Percentiles rank a stretch among this genome's conserved stretches.
Evolutionary conservation across 2,797 vertebrate species (phyloP).

Genomic region (Apogon talboti): DNA sequence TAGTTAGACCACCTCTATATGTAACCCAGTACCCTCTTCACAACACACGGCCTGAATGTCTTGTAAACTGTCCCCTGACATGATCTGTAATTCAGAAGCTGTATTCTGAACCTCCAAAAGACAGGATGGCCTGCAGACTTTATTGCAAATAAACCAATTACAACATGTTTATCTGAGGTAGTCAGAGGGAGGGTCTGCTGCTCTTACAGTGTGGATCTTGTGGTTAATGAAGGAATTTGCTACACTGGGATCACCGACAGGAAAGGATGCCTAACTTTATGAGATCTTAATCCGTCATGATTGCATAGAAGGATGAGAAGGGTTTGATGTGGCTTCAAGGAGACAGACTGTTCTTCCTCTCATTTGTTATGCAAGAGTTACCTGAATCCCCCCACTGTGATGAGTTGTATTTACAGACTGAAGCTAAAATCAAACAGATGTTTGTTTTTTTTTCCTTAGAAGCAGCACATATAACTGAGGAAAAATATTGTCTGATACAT

Average conservation of each 20-base stretch:
- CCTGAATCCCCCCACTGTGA: conserved; percentile 24
- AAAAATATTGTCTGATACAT: conserved; percentile 2
- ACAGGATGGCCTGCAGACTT: conserved; percentile 37
- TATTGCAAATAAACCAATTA: conserved; percentile 26
- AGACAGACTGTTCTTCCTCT: conserved; percentile 41
- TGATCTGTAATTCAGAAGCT: conserved; percentile 11
- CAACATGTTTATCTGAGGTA: conserved; percentile 23
- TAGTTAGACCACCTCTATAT: not conserved
- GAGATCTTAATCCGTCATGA: conserved; percentile 43
- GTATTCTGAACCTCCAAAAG: conserved; percentile 12
- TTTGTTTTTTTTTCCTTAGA: not conserved
- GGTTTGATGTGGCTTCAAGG: conserved; percentile 60
- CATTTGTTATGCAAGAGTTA: conserved; percentile 37
- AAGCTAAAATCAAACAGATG: conserved; percentile 5
- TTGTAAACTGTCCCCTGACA: conserved; percentile 13
- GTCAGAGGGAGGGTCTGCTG: conserved; percentile 7
- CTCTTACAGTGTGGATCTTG: conserved; percentile 12
- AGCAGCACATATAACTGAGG: not conserved
- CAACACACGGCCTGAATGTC: not conserved
- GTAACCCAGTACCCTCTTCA: not conserved
- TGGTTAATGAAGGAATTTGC: conserved; percentile 49
- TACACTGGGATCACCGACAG: conserved; percentile 14
- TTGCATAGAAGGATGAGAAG: conserved; percentile 29
- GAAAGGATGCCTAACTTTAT: conserved; percentile 48
- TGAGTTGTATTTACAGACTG: conserved; percentile 29